Conservation (phyloP, 2,888 invertebrate species). For the Papilio gigon region DNA sequence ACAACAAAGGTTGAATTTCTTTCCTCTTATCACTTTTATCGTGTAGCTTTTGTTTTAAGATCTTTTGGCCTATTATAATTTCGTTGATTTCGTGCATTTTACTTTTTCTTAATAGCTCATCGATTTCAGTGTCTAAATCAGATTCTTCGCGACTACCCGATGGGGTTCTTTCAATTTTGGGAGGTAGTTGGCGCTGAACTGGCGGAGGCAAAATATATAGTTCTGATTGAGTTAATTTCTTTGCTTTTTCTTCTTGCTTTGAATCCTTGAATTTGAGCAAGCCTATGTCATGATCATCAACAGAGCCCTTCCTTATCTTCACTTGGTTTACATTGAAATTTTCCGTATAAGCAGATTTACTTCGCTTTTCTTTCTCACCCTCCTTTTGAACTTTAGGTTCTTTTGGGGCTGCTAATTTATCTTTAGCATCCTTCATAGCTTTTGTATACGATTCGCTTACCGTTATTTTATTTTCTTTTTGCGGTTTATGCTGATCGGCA, state of each 20-base stretch:
- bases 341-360: constrained; percentile 7
- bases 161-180: constrained; percentile 42
- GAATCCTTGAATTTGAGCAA: constrained; percentile 55
- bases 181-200: constrained; percentile 40
- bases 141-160: constrained; percentile 52
- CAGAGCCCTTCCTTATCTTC: constrained; percentile 49
- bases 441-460: constrained; percentile 29
- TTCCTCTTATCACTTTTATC: constrained; percentile 44
- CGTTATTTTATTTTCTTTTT: constrained; percentile 38
- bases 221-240: constrained; percentile 42
- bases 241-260: constrained; percentile 28
- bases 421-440: constrained; percentile 33
- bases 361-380: background rate
- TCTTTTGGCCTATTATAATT: constrained; percentile 61
- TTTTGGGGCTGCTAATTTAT: constrained; percentile 26
- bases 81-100: constrained; percentile 46
- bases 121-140: constrained; percentile 53
- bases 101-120: constrained; percentile 46
- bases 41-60: constrained; percentile 54
- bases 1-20: constrained; percentile 50
- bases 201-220: constrained; percentile 40
- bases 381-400: constrained; percentile 27
- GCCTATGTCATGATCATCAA: constrained; percentile 52
- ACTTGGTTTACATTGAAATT: constrained; percentile 49
- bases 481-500: constrained; percentile 36